Conservation (phyloP, 2,113 vertebrate species). For the Colius striatus region DNA sequence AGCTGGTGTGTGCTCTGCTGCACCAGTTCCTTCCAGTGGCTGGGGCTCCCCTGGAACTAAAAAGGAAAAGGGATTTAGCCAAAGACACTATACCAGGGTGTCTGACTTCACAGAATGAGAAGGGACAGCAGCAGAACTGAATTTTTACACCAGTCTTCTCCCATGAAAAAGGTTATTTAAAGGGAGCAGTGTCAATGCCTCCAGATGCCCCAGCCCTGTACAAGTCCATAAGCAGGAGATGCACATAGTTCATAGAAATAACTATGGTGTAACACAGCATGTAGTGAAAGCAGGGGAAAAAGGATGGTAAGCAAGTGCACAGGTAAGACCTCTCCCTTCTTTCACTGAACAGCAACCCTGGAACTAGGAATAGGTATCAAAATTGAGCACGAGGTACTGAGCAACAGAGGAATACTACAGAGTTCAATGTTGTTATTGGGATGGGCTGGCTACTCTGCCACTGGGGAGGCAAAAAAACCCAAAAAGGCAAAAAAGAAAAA, state of each 20-base stretch:
- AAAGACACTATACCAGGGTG: background rate
- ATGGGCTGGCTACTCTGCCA: background rate
- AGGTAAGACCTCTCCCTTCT: background rate
- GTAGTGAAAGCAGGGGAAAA: background rate
- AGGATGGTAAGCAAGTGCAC: background rate
- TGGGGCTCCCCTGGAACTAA: slow-evolving; percentile 83
- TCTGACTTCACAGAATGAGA: background rate
- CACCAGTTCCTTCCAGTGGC: slow-evolving; percentile 76
- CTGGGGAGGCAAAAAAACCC: background rate
- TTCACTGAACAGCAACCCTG: background rate
- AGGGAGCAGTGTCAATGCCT: background rate
- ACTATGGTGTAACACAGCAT: background rate
- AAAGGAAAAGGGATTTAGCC: background rate
- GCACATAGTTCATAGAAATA: background rate
- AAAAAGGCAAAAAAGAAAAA: background rate
- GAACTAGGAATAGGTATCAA: background rate
- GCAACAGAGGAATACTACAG: background rate
- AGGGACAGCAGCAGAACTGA: background rate
- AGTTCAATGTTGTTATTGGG: too few relatives aligned
- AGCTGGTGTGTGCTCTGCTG: slow-evolving; percentile 64
- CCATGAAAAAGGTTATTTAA: background rate
- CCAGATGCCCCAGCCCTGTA: background rate
- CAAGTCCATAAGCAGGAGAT: background rate
- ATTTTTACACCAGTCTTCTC: background rate
- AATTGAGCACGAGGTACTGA: background rate